Base-by-base conservation (phyloP, 2,888 invertebrate genomes). In the Alviniconcha strummeri region DNA sequence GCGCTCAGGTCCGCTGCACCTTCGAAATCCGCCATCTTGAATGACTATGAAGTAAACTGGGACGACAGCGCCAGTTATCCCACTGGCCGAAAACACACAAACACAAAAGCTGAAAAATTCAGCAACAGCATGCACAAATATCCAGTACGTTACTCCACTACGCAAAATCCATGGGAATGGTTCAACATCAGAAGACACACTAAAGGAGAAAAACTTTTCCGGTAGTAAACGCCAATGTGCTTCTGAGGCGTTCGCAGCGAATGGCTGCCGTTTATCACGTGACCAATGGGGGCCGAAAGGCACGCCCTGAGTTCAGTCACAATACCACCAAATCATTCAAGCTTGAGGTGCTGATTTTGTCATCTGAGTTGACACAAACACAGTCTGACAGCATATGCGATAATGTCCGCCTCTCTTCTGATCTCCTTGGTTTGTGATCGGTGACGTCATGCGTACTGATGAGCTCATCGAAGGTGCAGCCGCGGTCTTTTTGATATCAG, bases 11-110 rank as follows among this genome's bases (percentile, higher is more conserved):
- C 89, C 82, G 86, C 84, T 81, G 86, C 88, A 83, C 86, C 88
- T 85, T 86, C 89, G 76, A 89, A 89, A 87, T 91, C 90, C 85
- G 89, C 88, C 90, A 88, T 88, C 79, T 88, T 88, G 88, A 82
- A 82, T 78, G 84, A 71, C 76, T 82, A 80, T 69, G 57, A 60
- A 81, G 71, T 54, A 74, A 15, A 72, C 36, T 74, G 57, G 13
- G 81, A 74, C 69, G 36, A 6, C 11, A 72, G 36, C 56, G 69
- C 72, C 72, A 72, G 69, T 57, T 36, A 52, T 17, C 74, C 74
- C 56, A 57, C 15, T 55, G 52, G 60, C 72, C 57, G 71, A 60
- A 69, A 11, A 67, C 9, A 17, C 81, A 60, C 36, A 36, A 15
- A 55, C 54, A 71, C 57, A 54, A 76, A 76, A 17, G 15, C 67